Base-by-base conservation (phyloP, 2,113 vertebrate species). In the Condylura cristata region DNA sequence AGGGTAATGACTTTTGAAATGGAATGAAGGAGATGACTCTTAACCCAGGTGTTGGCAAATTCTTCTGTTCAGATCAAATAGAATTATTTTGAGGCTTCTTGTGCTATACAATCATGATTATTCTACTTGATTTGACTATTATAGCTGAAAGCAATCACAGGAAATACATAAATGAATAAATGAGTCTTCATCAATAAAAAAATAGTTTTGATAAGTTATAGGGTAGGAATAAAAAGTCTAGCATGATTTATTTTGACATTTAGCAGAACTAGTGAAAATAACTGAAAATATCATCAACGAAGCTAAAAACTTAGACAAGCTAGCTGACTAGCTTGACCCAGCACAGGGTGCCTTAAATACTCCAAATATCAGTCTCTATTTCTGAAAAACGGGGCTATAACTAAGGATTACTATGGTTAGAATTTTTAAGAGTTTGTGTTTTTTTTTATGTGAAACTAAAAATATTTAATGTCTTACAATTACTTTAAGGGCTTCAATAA, bases 281-380 rank as follows among this genome's bases (percentile, higher is more conserved):
- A 34, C 72, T 86, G 75, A 26, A 86, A 94, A 76, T 89, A 86
- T 22, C 41, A 56, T 53, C 28, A 66, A 81, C 11, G 32, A 92
- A 90, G 34, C 12, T 24, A 72, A 78, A 46, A 51, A 80, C 8
- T 63, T 76, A 86, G 10, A 44, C 4, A 56, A 56, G 5, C 39
- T 48, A 14, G 24, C 37, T 78, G 61, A 81, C 32, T 58, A 56
- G 26, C 39, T 6, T 78, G 12, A 65, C 26, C 12, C 16, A 58
- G 8, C 34, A 63, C 1, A 74, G 5, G 4, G 70, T 58, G 68
- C 26, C 84, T 39, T 46, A 72, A 63, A 41, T 17, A 34, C 2
- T 66, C 1, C 83, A 70, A 61, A 56, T 9, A 41, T 91, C 46
- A 48, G 8, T 72, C 81, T 87, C 7, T 10, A 28, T 13, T 81